Base-by-base conservation (phyloP, 2,113 vertebrate genomes). In the Motacilla alba region DNA sequence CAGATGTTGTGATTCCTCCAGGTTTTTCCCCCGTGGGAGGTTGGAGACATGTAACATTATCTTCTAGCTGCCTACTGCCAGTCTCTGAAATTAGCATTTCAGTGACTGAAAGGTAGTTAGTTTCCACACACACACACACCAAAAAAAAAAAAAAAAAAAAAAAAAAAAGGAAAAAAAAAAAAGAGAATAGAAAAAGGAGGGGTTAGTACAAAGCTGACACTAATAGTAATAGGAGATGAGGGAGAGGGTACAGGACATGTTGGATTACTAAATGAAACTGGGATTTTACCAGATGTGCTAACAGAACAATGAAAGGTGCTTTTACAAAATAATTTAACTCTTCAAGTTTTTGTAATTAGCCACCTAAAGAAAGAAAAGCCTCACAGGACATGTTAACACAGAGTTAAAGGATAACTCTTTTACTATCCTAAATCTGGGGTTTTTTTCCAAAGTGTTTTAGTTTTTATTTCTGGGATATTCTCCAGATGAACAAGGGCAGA, bases 1-100 rank as follows among this genome's bases (percentile, higher is more conserved):
- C 95, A 97, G 97, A 96, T 96, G 64, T 89, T 67, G 22, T 93
- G 92, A 95, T 97, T 96, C 94, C 95, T 97, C 95, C 70, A 96
- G 95, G 91, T 93, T 95, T 97, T 96, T 96, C 49, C 89, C 93
- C 93, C 14, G 76, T 96, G 90, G 95, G 95, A 96, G 87, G 96
- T 93, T 92, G 85, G 94, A 96, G 97, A 96, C 91, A 95, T 95
- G 96, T 96, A 97, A 98, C 97, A 97, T 98, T 98, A 95, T 97
- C 95, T 97, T 95, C 95, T 94, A 94, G 95, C 95, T 97, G 81
- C 96, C 87, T 98, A 96, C 91, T 93, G 96, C 97, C 96, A 97
- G 97, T 96, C 92, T 94, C 94, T 91, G 95, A 98, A 97, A 98
- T 98, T 95, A 97, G 97, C 95, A 96, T 95, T 92, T 95, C 92